Percentiles rank a stretch among this genome's conserved stretches.
These are phyloP conservation scores for Clarias gariepinus DNA, from an alignment of 2,113 vertebrate species.

Conservation along the genomic window DNA sequence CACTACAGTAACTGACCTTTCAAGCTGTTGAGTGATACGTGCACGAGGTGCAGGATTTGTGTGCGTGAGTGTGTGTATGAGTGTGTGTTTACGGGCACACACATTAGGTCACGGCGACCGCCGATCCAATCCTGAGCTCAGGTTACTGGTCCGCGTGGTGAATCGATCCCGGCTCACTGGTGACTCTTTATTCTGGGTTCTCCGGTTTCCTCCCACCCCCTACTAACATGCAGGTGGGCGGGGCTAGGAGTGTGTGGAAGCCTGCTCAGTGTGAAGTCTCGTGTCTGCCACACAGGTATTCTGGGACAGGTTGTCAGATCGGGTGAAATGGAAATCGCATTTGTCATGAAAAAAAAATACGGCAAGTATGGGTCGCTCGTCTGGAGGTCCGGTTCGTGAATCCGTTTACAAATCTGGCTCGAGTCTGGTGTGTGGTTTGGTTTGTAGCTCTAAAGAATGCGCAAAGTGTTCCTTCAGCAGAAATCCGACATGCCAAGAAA, in stretches of 20 bases:
- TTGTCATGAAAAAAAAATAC: too few relatives aligned
- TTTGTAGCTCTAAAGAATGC: neutral
- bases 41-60: slow-evolving; percentile 4
- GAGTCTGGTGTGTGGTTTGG: neutral
- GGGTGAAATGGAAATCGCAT: too few relatives aligned
- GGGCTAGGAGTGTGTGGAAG: neutral
- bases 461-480: neutral
- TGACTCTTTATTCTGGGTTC: neutral
- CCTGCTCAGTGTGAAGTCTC: neutral
- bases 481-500: neutral
- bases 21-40: neutral
- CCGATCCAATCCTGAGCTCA: neutral
- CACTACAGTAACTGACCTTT: slow-evolving; percentile 18
- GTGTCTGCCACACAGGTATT: neutral
- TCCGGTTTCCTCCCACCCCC: neutral
- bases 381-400: neutral
- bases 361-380: neutral
- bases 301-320: neutral
- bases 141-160: neutral
- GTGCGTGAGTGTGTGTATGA: neutral
- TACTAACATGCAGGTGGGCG: neutral
- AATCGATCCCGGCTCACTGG: too few relatives aligned
- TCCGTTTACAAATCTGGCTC: neutral
- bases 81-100: neutral
- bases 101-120: neutral